Evolutionary conservation across 2,888 invertebrate genomes (phyloP), one percentile per base, ranked within the genome.

Genomic region (Apomyelois bistriatella): DNA sequence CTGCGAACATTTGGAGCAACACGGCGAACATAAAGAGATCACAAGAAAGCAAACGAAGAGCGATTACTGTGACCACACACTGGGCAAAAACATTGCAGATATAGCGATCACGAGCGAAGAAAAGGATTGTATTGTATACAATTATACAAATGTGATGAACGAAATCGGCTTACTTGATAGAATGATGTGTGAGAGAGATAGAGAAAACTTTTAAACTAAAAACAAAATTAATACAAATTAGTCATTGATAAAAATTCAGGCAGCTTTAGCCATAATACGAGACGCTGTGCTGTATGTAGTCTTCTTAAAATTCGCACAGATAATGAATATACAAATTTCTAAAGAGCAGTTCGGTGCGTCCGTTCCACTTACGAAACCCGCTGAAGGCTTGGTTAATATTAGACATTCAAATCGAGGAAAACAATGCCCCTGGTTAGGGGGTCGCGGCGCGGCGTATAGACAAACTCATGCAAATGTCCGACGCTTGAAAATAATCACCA

Each of bases 341-440:
- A 78, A 78, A 79, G 68, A 69, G 61, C 61, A 43, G 43, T 37
- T 32, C 36, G 42, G 17, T 36, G 37, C 59, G 70, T 73, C 67
- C 72, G 86, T 83, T 76, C 80, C 68, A 84, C 76, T 86, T 87
- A 74, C 82, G 79, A 85, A 83, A 85, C 71, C 62, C 61, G 68
- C 76, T 71, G 77, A 78, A 77, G 76, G 75, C 74, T 75, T 65
- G 66, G 63, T 74, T 71, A 74, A 81, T 82, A 82, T 82, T 77
- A 76, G 72, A 82, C 73, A 85, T 87, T 85, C 78, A 84, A 82
- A 74, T 66, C 58, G 70, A 66, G 65, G 73, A 70, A 82, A 79
- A 87, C 87, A 87, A 88, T 86, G 76, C 78, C 64, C 67, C 66
- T 69, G 69, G 80, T 81, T 77, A 82, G 74, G 76, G 78, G 82